Percentiles rank a stretch among this genome's conserved stretches.
phyloP scores from a whole-genome alignment of 2,888 invertebrate species.

The Synanthedon formicaeformis region DNA sequence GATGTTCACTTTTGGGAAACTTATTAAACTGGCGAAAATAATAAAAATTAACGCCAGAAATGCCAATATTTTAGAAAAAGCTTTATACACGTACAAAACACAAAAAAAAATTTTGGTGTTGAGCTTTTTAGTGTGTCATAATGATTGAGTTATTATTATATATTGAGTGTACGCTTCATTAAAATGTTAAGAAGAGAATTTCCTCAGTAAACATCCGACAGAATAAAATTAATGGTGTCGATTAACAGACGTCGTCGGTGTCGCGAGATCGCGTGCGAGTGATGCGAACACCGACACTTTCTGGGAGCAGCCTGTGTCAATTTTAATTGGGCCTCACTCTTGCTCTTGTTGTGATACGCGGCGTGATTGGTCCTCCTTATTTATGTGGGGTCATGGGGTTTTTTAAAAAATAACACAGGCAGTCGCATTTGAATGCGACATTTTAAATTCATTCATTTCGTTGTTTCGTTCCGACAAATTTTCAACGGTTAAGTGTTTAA shows the following conservation, averaged over 20 bases:
- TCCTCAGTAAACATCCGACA: constrained; percentile 44
- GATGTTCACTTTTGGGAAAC: no score
- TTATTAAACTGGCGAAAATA: no score
- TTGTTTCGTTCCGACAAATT: no score
- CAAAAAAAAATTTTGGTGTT: no score
- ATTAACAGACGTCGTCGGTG: constrained; percentile 44
- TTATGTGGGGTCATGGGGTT: constrained; percentile 56
- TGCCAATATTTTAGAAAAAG: no score
- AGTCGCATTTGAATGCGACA: not conserved
- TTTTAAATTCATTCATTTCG: no score
- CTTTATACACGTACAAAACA: no score
- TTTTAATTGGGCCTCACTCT: constrained; percentile 64
- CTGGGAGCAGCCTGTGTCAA: constrained; percentile 60
- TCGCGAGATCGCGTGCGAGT: constrained; percentile 57
- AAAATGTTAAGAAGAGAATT: constrained; percentile 45
- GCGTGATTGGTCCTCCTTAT: constrained; percentile 48
- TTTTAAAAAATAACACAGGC: constrained; percentile 13
- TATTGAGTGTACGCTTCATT: constrained; percentile 18
- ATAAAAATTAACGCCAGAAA: no score
- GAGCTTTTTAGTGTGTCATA: no score
- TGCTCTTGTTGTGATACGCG: constrained; percentile 47
- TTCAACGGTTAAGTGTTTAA: no score
- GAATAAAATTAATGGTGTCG: constrained; percentile 63
- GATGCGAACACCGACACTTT: constrained; percentile 48
- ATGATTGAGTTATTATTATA: no score